A percentile compares a stretch with the other conserved stretches of the same genome.
Conservation (phyloP, 2,888 invertebrate species). For the Timema podura region DNA sequence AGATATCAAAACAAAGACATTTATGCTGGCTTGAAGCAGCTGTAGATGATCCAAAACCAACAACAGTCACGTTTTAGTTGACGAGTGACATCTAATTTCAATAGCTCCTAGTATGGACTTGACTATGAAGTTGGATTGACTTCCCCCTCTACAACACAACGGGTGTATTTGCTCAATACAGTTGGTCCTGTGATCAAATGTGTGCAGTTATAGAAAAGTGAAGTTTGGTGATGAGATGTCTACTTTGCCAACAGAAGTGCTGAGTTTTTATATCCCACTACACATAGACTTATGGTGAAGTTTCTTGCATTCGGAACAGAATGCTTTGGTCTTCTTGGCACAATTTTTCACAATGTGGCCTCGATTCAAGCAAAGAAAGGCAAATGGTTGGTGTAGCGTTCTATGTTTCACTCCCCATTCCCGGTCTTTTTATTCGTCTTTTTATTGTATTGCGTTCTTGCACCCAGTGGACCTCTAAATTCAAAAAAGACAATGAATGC, state of each 20-base stretch:
- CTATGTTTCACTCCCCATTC: no score
- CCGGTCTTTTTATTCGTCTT: no score
- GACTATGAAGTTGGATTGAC: no score
- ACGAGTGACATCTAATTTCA: no score
- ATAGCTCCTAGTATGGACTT: no score
- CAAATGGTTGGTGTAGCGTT: no score
- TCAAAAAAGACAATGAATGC: neutral
- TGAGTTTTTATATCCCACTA: neutral
- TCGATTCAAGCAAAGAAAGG: conserved; percentile 4
- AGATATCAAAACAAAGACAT: no score
- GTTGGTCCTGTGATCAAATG: neutral
- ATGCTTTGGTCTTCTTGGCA: neutral
- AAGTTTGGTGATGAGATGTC: neutral
- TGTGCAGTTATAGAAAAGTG: neutral
- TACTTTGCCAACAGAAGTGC: neutral
- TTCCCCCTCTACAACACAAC: no score
- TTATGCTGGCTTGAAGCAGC: no score
- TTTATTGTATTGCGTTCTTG: conserved; percentile 3
- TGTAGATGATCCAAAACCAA: no score
- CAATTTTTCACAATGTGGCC: neutral
- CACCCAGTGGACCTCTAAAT: neutral
- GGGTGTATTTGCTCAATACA: neutral
- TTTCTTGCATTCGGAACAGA: neutral
- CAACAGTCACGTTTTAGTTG: no score
- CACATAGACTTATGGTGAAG: no score